Evolutionary conservation across 2,797 vertebrate genomes (phyloP), one percentile per base, ranked within the genome.

Genomic region (Luscinia luscinia): DNA sequence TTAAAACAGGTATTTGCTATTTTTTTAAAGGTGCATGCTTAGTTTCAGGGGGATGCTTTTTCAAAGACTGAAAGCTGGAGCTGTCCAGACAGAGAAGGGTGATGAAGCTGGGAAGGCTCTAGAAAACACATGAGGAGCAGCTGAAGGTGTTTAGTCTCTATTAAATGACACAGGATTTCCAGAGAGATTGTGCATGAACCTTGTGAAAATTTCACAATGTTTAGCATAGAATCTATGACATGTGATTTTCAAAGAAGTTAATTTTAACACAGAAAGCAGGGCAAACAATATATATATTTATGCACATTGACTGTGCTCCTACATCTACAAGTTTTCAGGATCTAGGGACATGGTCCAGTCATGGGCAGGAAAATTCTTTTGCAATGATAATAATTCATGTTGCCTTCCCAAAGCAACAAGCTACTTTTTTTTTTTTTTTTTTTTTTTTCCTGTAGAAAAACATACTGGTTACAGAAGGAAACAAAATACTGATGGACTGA

Each of bases 1-100:
- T 30, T 4, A 7, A 45, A 21, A 52, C 16, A 8, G 3, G 3
- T 28, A 3, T 22, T 58, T 49, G 4, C 2, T 30, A 0, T 34
- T 52, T 55, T 66, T 48, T 15, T 4, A 15, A 12, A 8, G 4
- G 8, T 0, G 1, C 2, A 3, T 30, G 14, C 1, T 58, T 81
- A 22, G 9, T 73, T 63, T 92, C 57, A 12, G 4, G 26, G 27
- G 2, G 2, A 11, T 41, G 3, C 1, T 46, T 67, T 83, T 34
- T 36, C 2, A 24, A n/a, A 40, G 48, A 4, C 8, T 43, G 54
- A 12, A 27, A 55, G 48, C 21, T 70, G 43, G 32, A 68, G 41
- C 22, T 49, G 36, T 36, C 19, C 26, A 75, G 62, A 27, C 26
- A 75, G 62, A 27, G 48, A 23, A n/a, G 22, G 19, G 7, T 17